Evolutionary conservation across 2,797 vertebrate genomes (phyloP).

Genomic region (Taenioides sp.): DNA sequence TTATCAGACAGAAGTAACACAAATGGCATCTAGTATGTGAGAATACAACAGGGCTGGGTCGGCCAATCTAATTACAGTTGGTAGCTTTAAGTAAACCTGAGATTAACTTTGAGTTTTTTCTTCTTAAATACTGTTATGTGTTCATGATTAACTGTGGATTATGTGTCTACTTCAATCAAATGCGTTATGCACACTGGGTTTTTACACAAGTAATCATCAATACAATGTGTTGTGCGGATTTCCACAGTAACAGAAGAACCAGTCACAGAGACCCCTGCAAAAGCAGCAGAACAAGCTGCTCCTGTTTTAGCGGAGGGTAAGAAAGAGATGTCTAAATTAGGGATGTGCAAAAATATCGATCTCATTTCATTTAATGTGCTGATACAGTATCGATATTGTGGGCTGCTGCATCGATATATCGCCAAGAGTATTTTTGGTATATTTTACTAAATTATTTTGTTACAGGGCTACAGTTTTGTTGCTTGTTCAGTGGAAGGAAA

Average conservation of each 20-base stretch:
- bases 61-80: no score
- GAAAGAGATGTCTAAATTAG: conserved; percentile 7
- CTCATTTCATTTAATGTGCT: no score
- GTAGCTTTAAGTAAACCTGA: not conserved
- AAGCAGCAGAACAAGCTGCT: conserved; percentile 37
- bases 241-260: conserved; percentile 54
- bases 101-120: not conserved
- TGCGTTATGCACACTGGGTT: not conserved
- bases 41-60: no score
- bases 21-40: no score
- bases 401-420: no score
- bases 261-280: conserved; percentile 38
- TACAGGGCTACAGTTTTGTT: no score
- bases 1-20: no score
- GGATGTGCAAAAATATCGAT: no score
- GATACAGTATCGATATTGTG: no score
- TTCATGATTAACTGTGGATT: not conserved
- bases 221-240: conserved; percentile 27
- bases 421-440: no score
- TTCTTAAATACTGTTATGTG: not conserved
- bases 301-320: conserved; percentile 59
- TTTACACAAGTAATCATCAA: not conserved
- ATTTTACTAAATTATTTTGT: no score
- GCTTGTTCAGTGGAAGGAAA: no score
- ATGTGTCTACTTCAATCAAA: not conserved